Evolutionary conservation across 35 echinoderm and acorn worm genomes (phyloP).

Genomic region (Heliocidaris tuberculata): DNA sequence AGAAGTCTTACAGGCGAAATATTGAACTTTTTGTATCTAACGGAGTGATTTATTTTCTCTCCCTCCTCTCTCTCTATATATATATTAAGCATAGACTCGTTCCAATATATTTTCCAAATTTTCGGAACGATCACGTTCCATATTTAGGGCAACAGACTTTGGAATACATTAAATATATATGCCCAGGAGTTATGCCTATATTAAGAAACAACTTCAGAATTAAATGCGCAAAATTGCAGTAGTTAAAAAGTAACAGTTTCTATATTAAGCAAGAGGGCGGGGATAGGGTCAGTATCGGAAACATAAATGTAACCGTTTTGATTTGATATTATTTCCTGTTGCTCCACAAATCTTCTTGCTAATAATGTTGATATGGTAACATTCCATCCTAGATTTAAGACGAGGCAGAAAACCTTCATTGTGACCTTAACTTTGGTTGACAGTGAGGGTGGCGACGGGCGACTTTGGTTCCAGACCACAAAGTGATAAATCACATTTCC

Average conservation of each 20-base stretch:
- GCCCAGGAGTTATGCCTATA: too few relatives aligned
- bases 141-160: too few relatives aligned
- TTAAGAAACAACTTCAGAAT: too few relatives aligned
- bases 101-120: too few relatives aligned
- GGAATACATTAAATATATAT: too few relatives aligned
- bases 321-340: not conserved
- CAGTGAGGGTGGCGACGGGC: not conserved
- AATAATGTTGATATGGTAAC: not conserved
- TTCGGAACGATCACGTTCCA: too few relatives aligned
- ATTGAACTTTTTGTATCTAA: too few relatives aligned
- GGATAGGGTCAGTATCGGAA: not conserved
- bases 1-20: too few relatives aligned
- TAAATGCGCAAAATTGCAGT: too few relatives aligned
- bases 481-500: not conserved
- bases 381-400: not conserved
- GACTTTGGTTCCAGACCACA: not conserved
- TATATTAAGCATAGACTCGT: too few relatives aligned
- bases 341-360: not conserved
- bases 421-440: not conserved
- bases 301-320: not conserved
- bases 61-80: too few relatives aligned
- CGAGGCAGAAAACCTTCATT: not conserved
- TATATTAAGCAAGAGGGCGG: not conserved
- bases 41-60: too few relatives aligned
- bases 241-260: not conserved